Evolutionary conservation across 2,113 vertebrate genomes (phyloP), one percentile per base, ranked within the genome.

Genomic region (Nymphicus hollandicus): DNA sequence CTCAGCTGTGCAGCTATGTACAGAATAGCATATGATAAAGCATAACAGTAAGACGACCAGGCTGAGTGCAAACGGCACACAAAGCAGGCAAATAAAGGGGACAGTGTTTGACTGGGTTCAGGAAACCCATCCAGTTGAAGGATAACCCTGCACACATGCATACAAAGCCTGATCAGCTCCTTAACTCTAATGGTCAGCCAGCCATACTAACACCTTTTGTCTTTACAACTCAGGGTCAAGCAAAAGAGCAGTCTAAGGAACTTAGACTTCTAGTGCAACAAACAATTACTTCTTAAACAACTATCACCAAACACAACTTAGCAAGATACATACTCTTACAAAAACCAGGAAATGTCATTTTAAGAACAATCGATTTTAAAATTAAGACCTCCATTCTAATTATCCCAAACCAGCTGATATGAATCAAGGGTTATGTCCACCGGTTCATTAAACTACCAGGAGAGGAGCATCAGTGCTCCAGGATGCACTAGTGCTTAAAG

Each of bases 141-240:
- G 37, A n/a, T 24, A 68, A 64, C 52, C 17, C n/a, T 50, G 35
- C 19, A 13, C 3, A 9, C 24, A 28, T 2, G 4, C 64, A 53
- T 29, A 53, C 5, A 64, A 53, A 68, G 12, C 39, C 4, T 1
- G 1, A 2, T 50, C 25, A 61, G 65, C 22, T 91, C 52, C 33
- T 60, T 55, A 55, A 10, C 14, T 50, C 56, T n/a, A 70, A 50
- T 0, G 0, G 22, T 33, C 43, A 39, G 23, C 5, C 25, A 84
- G 72, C 8, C 50, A 39, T 3, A 74, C 31, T 80, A 69, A 52
- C 6, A 29, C 17, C 8, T 80, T 65, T n/a, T 72, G 52, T 23
- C 66, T 77, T 37, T 31, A 56, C 15, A 43, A 55, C 33, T 15
- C 44, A 86, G 29, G 20, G 49, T 58, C 50, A 89, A 65, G 41